Evolutionary conservation across 2,797 vertebrate species (phyloP), one percentile per base, ranked within the genome.

Genomic region (Lagorchestes hirsutus): DNA sequence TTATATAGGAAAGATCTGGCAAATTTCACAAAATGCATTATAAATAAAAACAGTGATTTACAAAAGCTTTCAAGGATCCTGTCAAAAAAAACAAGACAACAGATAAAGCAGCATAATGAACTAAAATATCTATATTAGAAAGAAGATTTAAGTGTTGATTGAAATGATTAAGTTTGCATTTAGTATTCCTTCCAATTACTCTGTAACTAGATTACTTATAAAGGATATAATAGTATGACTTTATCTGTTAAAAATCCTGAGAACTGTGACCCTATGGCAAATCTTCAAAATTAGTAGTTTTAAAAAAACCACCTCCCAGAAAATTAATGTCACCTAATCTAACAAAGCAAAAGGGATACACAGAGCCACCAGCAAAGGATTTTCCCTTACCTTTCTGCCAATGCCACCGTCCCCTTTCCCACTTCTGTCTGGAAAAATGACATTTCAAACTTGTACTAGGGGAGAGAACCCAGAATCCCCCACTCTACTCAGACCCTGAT

Each of bases 41-140:
- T 91, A 0, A 87, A 10, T 0, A 94, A 2, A 54, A 87, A 91
- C 95, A 93, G 0, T 3, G 58, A 5, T 46, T 55, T 94, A 91
- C 52, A 50, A n/a, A 90, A 74, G 90, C 27, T 91, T 91, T 94
- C 95, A 74, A 1, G 5, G 94, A 92, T 14, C 22, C 57, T 93
- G 54, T 13, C 55, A 94, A 95, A 93, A 56, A n/a, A 58, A 74
- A 31, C 0, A n/a, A 96, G 31, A 93, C 50, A n/a, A 95, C 46
- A 67, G 55, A 92, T 56, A 97, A 96, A 97, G 56, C 1, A 93
- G 24, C 0, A 58, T 59, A n/a, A 82, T 92, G 90, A 95, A 94
- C 8, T 67, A 92, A 92, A 16, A 82, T 93, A 59, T 54, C 58
- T 54, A 54, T 58, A 1, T 2, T 0, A 55, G 95, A 12, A 14